A percentile compares a stretch with the other conserved stretches of the same genome.
Evolutionary conservation across 2,113 vertebrate species (phyloP).

Genomic region (Burhinus oedicnemus): DNA sequence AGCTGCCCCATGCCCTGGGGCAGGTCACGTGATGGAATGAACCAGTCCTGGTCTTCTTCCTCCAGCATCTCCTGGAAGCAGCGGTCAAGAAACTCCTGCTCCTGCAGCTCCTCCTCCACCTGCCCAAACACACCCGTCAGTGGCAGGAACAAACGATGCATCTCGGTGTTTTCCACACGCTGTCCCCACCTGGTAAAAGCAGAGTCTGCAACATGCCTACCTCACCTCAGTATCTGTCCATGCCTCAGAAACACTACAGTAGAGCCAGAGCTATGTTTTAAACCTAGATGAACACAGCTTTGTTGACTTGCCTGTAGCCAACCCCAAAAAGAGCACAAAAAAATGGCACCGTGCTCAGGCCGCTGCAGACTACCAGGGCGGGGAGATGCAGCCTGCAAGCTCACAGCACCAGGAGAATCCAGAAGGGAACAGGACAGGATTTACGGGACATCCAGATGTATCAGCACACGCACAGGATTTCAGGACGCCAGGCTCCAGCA

Average conservation of each 20-base stretch:
- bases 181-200: neutral
- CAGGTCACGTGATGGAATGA: slow-evolving; percentile 93
- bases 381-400: neutral
- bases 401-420: neutral
- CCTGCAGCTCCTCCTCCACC: slow-evolving; percentile 96
- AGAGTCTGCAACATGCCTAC: neutral
- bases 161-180: accelerated
- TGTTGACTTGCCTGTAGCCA: neutral
- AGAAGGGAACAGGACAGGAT: neutral
- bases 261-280: neutral
- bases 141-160: accelerated
- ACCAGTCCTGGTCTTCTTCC: slow-evolving; percentile 97
- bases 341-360: accelerated
- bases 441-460: accelerated
- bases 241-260: neutral
- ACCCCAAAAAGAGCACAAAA: neutral
- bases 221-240: accelerated
- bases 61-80: slow-evolving; percentile 99
- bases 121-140: slow-evolving; percentile 12
- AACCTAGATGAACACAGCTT: neutral
- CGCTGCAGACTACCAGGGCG: accelerated
- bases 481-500: neutral
- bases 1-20: slow-evolving; percentile 89
- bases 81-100: slow-evolving; percentile 96
- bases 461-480: neutral